Conservation (phyloP, 2,797 vertebrate genomes). For the Eleutherodactylus coqui region DNA sequence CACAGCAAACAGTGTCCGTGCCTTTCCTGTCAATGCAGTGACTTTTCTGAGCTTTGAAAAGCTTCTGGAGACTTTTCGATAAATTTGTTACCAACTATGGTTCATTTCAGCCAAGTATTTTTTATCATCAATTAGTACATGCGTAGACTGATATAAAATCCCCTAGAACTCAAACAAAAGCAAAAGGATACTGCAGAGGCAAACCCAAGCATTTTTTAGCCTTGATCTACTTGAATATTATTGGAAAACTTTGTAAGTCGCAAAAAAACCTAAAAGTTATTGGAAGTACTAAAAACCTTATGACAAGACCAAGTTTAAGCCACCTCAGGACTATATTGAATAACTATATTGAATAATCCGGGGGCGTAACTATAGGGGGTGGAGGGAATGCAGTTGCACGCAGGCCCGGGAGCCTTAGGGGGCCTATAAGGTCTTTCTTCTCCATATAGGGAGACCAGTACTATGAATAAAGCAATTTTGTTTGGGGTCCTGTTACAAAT, state of each 20-base stretch:
- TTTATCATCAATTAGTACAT: background rate
- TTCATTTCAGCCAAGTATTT: background rate
- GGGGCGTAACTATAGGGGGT: no score
- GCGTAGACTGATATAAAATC: background rate
- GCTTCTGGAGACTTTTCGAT: slow-evolving; percentile 21
- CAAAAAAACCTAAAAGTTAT: no score
- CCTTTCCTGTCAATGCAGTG: slow-evolving; percentile 86
- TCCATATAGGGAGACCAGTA: no score
- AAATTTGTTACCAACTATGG: background rate
- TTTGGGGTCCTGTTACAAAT: no score
- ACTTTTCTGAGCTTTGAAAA: slow-evolving; percentile 85
- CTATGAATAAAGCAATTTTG: no score
- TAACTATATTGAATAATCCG: no score
- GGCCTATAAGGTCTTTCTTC: no score
- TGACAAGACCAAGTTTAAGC: no score
- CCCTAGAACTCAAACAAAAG: background rate
- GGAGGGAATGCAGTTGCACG: no score
- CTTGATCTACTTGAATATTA: background rate
- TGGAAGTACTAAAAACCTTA: no score
- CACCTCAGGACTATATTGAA: no score
- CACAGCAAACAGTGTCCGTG: slow-evolving; percentile 81
- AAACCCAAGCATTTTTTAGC: background rate
- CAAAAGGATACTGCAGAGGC: background rate
- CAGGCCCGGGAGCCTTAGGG: no score
- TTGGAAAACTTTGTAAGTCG: background rate